Evolutionary conservation across 2,113 vertebrate genomes (phyloP), one percentile per base, ranked within the genome.

Genomic region (Dicaeum eximium): DNA sequence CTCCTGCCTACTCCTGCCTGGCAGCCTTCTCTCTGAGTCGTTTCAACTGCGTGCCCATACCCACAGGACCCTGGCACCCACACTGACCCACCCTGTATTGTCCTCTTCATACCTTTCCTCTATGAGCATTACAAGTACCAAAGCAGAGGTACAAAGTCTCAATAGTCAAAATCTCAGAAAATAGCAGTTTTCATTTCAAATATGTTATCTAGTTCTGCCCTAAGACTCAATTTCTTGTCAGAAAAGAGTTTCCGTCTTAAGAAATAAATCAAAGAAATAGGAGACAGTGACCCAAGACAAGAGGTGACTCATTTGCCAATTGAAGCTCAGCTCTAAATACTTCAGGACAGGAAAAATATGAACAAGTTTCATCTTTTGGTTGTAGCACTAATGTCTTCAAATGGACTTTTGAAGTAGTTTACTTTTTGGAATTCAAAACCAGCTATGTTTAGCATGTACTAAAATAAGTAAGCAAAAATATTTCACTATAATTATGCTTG

Each of bases 301-400:
- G 9, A 30, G 2, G 24, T 2, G 5, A 86, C 24, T 73, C 22
- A n/a, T 73, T 61, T 53, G n/a, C 8, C 17, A 60, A 0, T 22
- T 57, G 77, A 69, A 83, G 19, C 9, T 47, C 27, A 53, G 50
- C 37, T 19, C 45, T 51, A 24, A 88, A 66, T 64, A 56, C 28
- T 90, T 85, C 61, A 91, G n/a, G 45, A 27, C 31, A 60, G 88
- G 84, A 90, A 93, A 65, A 84, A 62, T 27, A 33, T 6, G 25
- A 96, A 88, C 78, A 93, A 64, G 24, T 80, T 88, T 88, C 91
- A 27, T 42, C 23, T 92, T 93, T 87, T 80, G 53, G 84, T 94
- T 75, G 50, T 33, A 81, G 65, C 6, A 54, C 18, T 95, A 74
- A 50, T 85, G 24, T 83, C 87, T 97, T 92, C 84, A 81, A 91